These are phyloP conservation scores for Homalodisca vitripennis DNA, from an alignment of 1,140 invertebrate genomes.

Conservation along the genomic window DNA sequence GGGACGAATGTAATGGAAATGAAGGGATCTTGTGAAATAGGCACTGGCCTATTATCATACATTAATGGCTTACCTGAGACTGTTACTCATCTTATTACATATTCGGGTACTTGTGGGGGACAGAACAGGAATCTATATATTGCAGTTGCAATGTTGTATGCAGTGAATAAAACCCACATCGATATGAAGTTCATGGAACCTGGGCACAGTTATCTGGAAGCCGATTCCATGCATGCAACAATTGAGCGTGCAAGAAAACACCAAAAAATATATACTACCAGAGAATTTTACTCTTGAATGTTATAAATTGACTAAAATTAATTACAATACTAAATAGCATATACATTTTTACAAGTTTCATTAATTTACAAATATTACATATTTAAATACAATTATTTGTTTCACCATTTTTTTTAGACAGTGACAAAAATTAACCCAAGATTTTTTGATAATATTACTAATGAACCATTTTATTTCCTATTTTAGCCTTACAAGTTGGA, in stretches of 20 bases:
- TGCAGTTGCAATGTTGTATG: conserved; percentile 29
- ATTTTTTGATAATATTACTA: no score
- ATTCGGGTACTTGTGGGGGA: conserved; percentile 34
- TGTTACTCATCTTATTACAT: conserved; percentile 29
- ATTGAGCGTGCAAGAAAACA: background rate
- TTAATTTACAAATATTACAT: no score
- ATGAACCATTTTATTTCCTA: no score
- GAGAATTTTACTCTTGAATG: no score
- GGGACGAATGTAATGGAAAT: conserved; percentile 32
- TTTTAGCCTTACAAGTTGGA: no score
- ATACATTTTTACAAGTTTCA: no score
- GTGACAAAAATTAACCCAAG: no score
- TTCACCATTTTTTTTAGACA: no score
- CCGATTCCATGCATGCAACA: background rate
- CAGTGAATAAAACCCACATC: conserved; percentile 16
- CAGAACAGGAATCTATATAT: conserved; percentile 34
- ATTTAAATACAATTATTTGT: no score
- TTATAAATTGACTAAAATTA: no score
- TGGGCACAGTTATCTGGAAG: background rate
- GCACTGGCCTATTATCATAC: conserved; percentile 29
- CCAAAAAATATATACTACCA: background rate
- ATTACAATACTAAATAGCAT: no score
- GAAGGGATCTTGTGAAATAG: conserved; percentile 29
- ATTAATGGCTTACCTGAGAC: conserved; percentile 21
- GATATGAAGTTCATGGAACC: background rate